A percentile compares a stretch with the other conserved stretches of the same genome.
Evolutionary conservation across 2,888 invertebrate genomes (phyloP).

Genomic region (Ommatoiulus sabulosus): DNA sequence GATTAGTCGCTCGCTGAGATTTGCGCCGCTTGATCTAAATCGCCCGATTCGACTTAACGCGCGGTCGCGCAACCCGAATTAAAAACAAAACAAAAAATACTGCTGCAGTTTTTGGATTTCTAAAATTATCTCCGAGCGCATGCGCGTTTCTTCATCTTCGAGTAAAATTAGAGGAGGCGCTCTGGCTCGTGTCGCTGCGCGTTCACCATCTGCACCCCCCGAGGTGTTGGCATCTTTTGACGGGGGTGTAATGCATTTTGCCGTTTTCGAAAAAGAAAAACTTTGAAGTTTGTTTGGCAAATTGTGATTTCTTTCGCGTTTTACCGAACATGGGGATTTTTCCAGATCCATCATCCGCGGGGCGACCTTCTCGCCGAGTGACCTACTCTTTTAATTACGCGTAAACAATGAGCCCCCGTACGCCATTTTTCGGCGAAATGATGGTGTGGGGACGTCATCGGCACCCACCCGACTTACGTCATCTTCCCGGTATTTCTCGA

Average conservation of each 20-base stretch:
- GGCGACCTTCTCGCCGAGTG: not conserved
- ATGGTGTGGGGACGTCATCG: not conserved
- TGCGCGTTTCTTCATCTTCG: conserved; percentile 13
- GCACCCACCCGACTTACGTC: not conserved
- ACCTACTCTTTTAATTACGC: not conserved
- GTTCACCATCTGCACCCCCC: not conserved
- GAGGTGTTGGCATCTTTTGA: not conserved
- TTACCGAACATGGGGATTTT: not conserved
- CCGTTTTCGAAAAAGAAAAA: not conserved
- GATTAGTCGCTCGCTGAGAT: not conserved
- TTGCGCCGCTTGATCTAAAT: not conserved
- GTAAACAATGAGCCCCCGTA: not conserved
- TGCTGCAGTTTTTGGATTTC: not conserved
- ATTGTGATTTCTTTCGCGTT: not conserved
- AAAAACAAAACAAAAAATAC: too few relatives aligned
- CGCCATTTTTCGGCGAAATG: not conserved
- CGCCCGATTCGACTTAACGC: not conserved
- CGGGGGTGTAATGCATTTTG: not conserved
- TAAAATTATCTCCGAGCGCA: conserved; percentile 13
- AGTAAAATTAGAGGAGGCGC: conserved; percentile 27
- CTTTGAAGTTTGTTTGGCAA: not conserved
- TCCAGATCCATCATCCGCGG: not conserved
- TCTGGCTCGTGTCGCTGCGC: not conserved
- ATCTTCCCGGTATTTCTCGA: conserved; percentile 14
- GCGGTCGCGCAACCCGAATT: not conserved